phyloP scores from a whole-genome alignment of 2,113 vertebrate genomes.

The Mus musculus region DNA sequence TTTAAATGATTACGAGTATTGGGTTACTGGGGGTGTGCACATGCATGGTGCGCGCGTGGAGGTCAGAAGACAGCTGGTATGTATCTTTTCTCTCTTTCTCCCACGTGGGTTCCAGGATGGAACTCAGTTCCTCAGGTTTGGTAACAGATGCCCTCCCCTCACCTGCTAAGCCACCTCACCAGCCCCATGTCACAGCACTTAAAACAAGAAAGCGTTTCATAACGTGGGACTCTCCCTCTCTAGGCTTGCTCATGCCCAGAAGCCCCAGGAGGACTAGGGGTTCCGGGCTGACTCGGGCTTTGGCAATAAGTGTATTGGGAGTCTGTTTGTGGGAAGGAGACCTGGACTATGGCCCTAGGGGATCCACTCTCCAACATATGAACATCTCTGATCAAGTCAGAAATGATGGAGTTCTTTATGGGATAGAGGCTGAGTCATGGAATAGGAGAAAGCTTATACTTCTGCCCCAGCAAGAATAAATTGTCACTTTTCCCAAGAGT shows the following conservation, averaged over 20 bases:
- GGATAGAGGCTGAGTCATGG: background rate
- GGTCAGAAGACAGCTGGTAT: background rate
- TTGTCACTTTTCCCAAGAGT: background rate
- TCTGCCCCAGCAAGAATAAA: background rate
- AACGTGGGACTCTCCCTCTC: background rate
- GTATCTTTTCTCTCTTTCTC: background rate
- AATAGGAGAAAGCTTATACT: background rate
- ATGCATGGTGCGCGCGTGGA: no score
- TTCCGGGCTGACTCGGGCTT: no score
- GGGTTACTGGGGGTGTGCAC: background rate
- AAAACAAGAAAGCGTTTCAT: background rate
- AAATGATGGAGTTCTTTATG: background rate
- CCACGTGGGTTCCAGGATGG: background rate
- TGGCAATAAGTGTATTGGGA: accelerated
- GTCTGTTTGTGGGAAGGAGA: background rate
- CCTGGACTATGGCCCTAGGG: background rate
- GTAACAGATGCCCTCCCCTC: background rate
- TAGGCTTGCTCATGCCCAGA: background rate
- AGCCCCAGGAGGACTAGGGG: background rate
- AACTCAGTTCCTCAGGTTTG: background rate
- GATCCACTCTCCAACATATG: no score
- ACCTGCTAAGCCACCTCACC: background rate
- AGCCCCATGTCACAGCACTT: background rate
- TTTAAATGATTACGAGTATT: background rate
- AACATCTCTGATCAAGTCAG: background rate